Percentiles rank a stretch among this genome's conserved stretches.
phyloP scores from a whole-genome alignment of 2,797 vertebrate species.

The Mergus octosetaceus region DNA sequence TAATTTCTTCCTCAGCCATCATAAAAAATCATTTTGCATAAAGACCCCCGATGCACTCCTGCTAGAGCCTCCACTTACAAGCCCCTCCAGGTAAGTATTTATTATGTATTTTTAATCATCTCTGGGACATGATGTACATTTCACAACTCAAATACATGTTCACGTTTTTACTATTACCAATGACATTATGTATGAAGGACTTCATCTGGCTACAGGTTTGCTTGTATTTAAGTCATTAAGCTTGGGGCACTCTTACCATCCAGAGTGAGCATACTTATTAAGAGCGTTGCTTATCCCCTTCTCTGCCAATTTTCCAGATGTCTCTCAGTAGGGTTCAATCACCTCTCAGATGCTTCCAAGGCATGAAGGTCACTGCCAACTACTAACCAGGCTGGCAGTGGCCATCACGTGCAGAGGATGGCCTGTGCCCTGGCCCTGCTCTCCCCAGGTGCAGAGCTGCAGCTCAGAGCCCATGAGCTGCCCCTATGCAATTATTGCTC shows the following conservation, averaged over 20 bases:
- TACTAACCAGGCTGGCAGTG: rapidly evolving
- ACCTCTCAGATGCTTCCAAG: neutral
- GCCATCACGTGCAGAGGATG: neutral
- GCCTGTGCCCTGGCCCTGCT: rapidly evolving
- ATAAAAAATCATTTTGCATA: constrained; percentile 56
- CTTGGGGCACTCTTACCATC: neutral
- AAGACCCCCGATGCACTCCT: neutral
- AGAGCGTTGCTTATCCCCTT: neutral
- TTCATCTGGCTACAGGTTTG: neutral
- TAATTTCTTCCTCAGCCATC: constrained; percentile 61
- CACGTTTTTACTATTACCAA: neutral
- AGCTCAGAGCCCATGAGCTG: rapidly evolving
- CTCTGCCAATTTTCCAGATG: neutral
- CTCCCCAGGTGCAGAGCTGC: rapidly evolving
- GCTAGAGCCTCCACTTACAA: neutral
- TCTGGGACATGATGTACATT: neutral
- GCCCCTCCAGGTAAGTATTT: constrained; percentile 35
- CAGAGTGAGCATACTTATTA: rapidly evolving
- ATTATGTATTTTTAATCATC: constrained; percentile 51
- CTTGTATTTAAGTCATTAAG: neutral
- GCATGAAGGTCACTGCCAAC: no score
- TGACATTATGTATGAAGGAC: neutral
- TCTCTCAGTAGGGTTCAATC: rapidly evolving
- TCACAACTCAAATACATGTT: neutral
- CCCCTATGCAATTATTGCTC: rapidly evolving